These are phyloP conservation scores for Dichetophora obliterata DNA, from an alignment of 2,888 invertebrate species.

Conservation along the genomic window DNA sequence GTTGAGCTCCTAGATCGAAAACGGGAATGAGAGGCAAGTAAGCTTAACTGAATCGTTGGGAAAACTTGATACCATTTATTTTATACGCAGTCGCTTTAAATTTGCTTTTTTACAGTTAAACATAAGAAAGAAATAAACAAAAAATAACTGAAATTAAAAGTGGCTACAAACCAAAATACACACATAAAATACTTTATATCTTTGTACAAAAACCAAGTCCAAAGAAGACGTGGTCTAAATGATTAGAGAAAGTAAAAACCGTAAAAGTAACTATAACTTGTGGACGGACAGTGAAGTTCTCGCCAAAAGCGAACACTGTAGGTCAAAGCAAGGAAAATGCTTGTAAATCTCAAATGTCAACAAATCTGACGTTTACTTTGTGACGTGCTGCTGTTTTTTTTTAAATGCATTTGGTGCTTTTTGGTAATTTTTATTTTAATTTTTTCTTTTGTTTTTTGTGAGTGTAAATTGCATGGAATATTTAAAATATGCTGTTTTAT, in stretches of 20 bases:
- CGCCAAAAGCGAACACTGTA: slow-evolving; percentile 48
- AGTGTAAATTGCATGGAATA: slow-evolving; percentile 35
- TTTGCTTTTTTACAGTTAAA: slow-evolving; percentile 51
- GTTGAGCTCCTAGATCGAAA: slow-evolving; percentile 70
- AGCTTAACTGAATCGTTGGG: slow-evolving; percentile 69
- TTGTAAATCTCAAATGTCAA: slow-evolving; percentile 61
- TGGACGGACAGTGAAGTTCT: slow-evolving; percentile 44
- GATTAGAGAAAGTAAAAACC: background rate
- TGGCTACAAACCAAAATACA: slow-evolving; percentile 23
- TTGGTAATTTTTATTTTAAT: background rate
- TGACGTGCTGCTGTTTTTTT: slow-evolving; percentile 17
- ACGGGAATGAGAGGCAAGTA: slow-evolving; percentile 70
- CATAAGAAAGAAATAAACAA: slow-evolving; percentile 37
- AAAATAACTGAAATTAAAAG: slow-evolving; percentile 33
- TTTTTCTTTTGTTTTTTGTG: background rate
- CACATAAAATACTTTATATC: background rate
- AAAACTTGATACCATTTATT: slow-evolving; percentile 68
- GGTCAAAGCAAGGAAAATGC: slow-evolving; percentile 65
- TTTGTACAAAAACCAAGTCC: too few species aligned
- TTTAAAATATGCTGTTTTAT: slow-evolving; percentile 32
- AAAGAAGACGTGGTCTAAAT: background rate
- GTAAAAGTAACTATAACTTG: background rate
- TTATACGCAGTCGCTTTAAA: slow-evolving; percentile 32
- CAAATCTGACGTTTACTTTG: slow-evolving; percentile 28
- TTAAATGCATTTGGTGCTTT: too few species aligned